phyloP scores from a whole-genome alignment of 2,113 vertebrate species.

The Rhinichthys klamathensis region DNA sequence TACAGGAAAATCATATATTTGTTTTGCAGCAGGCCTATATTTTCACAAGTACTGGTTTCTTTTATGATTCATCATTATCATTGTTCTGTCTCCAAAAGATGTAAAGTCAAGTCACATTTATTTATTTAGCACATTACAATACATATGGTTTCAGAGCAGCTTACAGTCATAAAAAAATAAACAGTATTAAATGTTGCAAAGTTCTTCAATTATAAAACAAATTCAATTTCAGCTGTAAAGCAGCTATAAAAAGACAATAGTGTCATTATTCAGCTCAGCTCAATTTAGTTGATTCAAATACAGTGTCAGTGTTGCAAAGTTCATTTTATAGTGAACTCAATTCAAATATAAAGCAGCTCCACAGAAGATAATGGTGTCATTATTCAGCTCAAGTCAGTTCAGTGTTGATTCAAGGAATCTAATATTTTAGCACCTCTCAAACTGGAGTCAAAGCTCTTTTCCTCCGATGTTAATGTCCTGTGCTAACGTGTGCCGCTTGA shows the following conservation, averaged over 20 bases:
- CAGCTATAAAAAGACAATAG: too few relatives aligned
- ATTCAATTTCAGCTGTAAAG: too few relatives aligned
- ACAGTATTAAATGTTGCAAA: too few relatives aligned
- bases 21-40: not conserved
- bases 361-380: not conserved
- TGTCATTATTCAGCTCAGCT: too few relatives aligned
- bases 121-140: too few relatives aligned
- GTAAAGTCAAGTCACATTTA: too few relatives aligned
- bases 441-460: not conserved
- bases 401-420: not conserved
- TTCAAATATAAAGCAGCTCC: not conserved
- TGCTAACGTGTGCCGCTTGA: slow-evolving; percentile 6
- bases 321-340: not conserved
- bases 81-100: not conserved
- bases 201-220: too few relatives aligned
- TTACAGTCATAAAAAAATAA: too few relatives aligned
- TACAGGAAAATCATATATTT: not conserved
- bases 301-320: not conserved
- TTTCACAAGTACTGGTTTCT: not conserved
- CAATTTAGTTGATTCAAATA: too few relatives aligned
- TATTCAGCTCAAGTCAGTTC: not conserved
- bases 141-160: too few relatives aligned
- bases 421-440: not conserved
- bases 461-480: not conserved
- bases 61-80: not conserved